phyloP scores from a whole-genome alignment of 2,797 vertebrate genomes.

The Phataginus tetradactyla region DNA sequence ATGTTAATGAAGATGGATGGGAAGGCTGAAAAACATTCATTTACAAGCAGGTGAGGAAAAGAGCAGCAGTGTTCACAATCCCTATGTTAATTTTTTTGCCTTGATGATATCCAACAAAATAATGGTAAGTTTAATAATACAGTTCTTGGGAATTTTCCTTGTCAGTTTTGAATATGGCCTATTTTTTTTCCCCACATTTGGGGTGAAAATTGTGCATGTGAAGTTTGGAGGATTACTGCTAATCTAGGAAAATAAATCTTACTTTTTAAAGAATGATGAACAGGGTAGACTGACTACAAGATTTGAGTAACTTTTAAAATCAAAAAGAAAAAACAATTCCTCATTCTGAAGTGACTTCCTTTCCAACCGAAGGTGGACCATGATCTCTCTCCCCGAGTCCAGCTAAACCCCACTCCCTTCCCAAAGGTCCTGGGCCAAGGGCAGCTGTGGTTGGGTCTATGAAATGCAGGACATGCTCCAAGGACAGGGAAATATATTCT shows the following conservation, averaged over 20 bases:
- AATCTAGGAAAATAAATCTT: slow-evolving; percentile 49
- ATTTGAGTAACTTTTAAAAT: slow-evolving; percentile 54
- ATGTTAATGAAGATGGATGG: slow-evolving; percentile 87
- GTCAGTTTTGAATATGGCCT: slow-evolving; percentile 66
- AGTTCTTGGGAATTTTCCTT: slow-evolving; percentile 77
- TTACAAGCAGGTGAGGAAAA: slow-evolving; percentile 74
- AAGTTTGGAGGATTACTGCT: slow-evolving; percentile 70
- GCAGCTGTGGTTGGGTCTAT: not conserved
- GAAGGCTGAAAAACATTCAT: slow-evolving; percentile 82
- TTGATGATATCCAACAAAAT: slow-evolving; percentile 78
- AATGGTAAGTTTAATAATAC: slow-evolving; percentile 82
- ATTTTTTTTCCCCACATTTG: not conserved
- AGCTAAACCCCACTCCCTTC: not conserved
- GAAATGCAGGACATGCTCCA: not conserved
- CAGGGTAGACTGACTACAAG: not conserved
- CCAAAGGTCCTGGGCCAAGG: not conserved
- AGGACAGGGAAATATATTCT: not conserved
- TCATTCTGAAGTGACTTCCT: not conserved
- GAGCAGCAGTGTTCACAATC: slow-evolving; percentile 59
- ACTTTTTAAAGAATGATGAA: not conserved
- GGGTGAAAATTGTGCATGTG: slow-evolving; percentile 31
- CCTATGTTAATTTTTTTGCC: slow-evolving; percentile 79
- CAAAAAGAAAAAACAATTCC: not conserved
- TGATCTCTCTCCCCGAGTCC: accelerated
- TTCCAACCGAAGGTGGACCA: not conserved